Evolutionary conservation across 2,797 vertebrate species (phyloP), one percentile per base, ranked within the genome.

Genomic region (Pipistrellus kuhlii): DNA sequence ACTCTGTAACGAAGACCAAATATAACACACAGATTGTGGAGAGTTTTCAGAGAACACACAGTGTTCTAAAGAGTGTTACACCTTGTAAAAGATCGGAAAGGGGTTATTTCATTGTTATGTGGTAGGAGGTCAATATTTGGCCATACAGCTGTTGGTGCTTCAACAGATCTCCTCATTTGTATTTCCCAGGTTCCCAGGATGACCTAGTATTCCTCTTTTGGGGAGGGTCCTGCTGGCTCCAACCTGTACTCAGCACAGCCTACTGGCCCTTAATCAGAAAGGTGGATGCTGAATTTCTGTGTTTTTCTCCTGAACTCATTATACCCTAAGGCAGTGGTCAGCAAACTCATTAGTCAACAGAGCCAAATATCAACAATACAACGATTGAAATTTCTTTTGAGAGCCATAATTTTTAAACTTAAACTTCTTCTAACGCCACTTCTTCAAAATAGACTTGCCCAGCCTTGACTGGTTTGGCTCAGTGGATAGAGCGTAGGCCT

Each of bases 1-100:
- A 53, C 21, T 64, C 44, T 80, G 90, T 53, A 90, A 68, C 30
- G 13, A 85, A 91, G 78, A 51, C 5, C 6, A 84, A 59, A 71
- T 41, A 7, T 3, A 78, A 57, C 18, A 87, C 20, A 72, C 6
- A 14, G 13, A 32, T 23, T 80, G n/a, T 68, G 46, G 73, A 64
- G 46, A 90, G 72, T 41, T 88, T 97, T 86, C 46, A 44, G 41
- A 71, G 72, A 92, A 51, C n/a, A 41, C 5, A 32, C 35, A 7
- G 3, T 4, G 32, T 72, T 18, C 14, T 91, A 81, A 88, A 38
- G 69, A 88, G 27, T 23, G 8, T 41, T 71, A n/a, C 27, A 76
- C 12, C 20, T 85, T 35, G 23, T 46, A 82, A 66, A 85, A 46
- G 5, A 44, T 21, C n/a, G 21, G 30, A 32, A 68, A 75, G 64